phyloP scores from a whole-genome alignment of 2,888 invertebrate species.

The Ptilodon capucinus region DNA sequence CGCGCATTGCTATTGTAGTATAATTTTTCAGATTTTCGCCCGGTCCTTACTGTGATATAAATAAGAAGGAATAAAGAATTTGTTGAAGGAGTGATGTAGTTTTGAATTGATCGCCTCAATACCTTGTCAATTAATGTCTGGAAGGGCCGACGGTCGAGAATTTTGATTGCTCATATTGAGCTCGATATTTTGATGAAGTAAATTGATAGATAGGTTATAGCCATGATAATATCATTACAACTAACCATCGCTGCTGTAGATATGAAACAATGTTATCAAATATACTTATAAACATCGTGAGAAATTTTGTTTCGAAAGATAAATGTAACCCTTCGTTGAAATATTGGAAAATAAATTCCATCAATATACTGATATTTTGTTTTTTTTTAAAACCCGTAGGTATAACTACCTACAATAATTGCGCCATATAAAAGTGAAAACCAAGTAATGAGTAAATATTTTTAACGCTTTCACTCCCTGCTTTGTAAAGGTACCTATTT shows the following conservation, averaged over 20 bases:
- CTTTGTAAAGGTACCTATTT: neutral
- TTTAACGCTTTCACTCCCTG: neutral
- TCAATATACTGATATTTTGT: conserved; percentile 56
- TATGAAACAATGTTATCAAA: conserved; percentile 54
- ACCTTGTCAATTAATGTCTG: conserved; percentile 65
- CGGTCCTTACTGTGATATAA: conserved; percentile 78
- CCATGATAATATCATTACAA: conserved; percentile 64
- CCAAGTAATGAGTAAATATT: neutral
- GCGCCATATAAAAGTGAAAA: neutral
- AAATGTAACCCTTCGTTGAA: conserved; percentile 72
- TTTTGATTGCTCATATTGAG: conserved; percentile 80
- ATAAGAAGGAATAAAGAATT: conserved; percentile 55
- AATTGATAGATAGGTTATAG: conserved; percentile 69
- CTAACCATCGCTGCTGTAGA: conserved; percentile 60
- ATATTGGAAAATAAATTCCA: conserved; percentile 76
- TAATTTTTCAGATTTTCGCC: conserved; percentile 79
- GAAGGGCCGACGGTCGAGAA: conserved; percentile 72
- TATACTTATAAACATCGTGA: conserved; percentile 63
- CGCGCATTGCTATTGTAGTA: conserved; percentile 73
- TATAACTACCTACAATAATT: neutral
- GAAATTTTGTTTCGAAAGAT: conserved; percentile 55
- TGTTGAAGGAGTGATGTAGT: conserved; percentile 51
- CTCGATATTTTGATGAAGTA: conserved; percentile 71
- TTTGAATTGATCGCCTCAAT: conserved; percentile 56
- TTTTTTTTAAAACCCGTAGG: conserved; percentile 44